Conservation (phyloP, 2,888 invertebrate species). For the Melipona bicolor region DNA sequence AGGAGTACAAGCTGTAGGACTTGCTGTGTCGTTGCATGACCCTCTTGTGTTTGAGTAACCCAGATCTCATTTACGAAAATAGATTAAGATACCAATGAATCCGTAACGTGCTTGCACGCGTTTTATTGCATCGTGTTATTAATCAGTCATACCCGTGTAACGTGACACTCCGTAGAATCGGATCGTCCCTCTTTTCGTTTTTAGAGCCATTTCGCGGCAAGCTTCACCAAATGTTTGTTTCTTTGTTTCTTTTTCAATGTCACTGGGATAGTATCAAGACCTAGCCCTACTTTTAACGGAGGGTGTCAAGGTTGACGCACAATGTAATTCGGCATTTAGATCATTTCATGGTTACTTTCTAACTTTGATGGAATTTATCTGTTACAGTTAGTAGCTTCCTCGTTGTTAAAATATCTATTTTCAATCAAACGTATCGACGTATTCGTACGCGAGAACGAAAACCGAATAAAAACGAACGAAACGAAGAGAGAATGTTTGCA, state of each 20-base stretch:
- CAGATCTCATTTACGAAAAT: conserved; percentile 80
- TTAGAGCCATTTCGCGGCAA: background rate
- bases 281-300: conserved; percentile 48
- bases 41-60: conserved; percentile 78
- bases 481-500: background rate
- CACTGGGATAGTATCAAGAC: conserved; percentile 30
- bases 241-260: conserved; percentile 7
- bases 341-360: conserved; percentile 9
- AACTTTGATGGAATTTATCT: background rate
- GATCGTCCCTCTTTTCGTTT: background rate
- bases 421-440: background rate
- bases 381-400: too few relatives aligned
- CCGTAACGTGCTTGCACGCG: conserved; percentile 45
- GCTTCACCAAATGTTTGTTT: background rate
- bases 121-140: conserved; percentile 71
- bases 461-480: background rate
- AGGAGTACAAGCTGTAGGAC: conserved; percentile 32
- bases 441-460: background rate
- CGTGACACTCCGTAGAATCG: conserved; percentile 33
- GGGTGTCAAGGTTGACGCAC: conserved; percentile 65
- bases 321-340: conserved; percentile 53
- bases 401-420: background rate
- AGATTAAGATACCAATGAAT: conserved; percentile 74
- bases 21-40: conserved; percentile 47
- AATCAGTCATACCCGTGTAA: conserved; percentile 25